Percentiles rank a stretch among this genome's conserved stretches.
Evolutionary conservation across 2,113 vertebrate species (phyloP).

Genomic region (Xenus cinereus): DNA sequence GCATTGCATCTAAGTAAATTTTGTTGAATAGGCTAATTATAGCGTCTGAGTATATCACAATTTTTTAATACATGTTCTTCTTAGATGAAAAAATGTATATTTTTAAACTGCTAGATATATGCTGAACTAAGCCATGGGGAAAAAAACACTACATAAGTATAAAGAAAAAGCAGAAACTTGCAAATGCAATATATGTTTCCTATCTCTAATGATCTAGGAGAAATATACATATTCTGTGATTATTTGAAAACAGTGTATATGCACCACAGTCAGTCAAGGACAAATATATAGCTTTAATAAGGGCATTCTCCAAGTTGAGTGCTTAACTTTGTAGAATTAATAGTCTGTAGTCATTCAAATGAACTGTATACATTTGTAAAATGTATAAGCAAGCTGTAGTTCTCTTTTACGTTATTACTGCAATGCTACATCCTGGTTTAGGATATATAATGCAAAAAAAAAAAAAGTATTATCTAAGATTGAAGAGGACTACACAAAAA

Average conservation of each 20-base stretch:
- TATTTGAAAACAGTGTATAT: not conserved
- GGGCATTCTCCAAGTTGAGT: not conserved
- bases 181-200: not conserved
- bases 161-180: not conserved
- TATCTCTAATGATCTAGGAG: not conserved
- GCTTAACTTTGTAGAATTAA: not conserved
- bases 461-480: not conserved
- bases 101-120: not conserved
- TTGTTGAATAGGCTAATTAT: not conserved
- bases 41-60: not conserved
- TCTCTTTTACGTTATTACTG: not conserved
- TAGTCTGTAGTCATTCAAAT: not conserved
- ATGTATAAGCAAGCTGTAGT: not conserved
- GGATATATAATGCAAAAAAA: not conserved
- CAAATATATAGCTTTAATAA: not conserved
- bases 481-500: not conserved
- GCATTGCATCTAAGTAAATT: not conserved
- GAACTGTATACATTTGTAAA: not conserved
- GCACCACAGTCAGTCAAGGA: not conserved
- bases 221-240: not conserved
- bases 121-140: not conserved
- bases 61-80: not conserved
- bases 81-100: not conserved
- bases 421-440: not conserved
- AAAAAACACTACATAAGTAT: not conserved